Conservation (phyloP, 2,888 invertebrate genomes). For the Nebria salina region DNA sequence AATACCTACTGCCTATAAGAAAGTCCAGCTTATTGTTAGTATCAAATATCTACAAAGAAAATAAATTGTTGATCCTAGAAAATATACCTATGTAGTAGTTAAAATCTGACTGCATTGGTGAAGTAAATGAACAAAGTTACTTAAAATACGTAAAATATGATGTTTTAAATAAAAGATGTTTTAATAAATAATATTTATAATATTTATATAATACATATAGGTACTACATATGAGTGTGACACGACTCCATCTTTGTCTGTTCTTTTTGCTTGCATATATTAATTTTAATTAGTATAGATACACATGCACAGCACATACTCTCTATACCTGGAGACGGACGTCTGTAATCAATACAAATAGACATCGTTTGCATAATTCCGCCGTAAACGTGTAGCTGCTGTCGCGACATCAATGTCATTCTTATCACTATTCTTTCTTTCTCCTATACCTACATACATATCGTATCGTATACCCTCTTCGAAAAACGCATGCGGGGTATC, state of each 20-base stretch:
- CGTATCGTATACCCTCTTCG: background rate
- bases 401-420: slow-evolving; percentile 27
- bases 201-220: background rate
- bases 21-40: too few relatives aligned
- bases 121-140: too few relatives aligned
- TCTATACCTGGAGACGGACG: slow-evolving; percentile 11
- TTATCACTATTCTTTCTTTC: slow-evolving; percentile 8
- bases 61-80: too few relatives aligned
- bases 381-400: slow-evolving; percentile 21
- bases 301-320: background rate
- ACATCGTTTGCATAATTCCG: slow-evolving; percentile 27
- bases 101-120: too few relatives aligned
- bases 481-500: too few relatives aligned
- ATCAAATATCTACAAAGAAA: too few relatives aligned
- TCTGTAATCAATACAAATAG: slow-evolving; percentile 32
- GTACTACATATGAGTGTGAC: background rate
- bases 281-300: slow-evolving; percentile 17
- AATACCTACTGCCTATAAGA: too few relatives aligned
- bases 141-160: too few relatives aligned
- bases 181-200: background rate
- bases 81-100: too few relatives aligned
- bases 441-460: too few relatives aligned
- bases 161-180: too few relatives aligned
- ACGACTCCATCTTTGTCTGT: slow-evolving; percentile 9
- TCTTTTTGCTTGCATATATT: slow-evolving; percentile 9